Percentiles rank a stretch among this genome's conserved stretches.
phyloP scores from a whole-genome alignment of 2,888 invertebrate genomes.

The Microctonus hyperodae region DNA sequence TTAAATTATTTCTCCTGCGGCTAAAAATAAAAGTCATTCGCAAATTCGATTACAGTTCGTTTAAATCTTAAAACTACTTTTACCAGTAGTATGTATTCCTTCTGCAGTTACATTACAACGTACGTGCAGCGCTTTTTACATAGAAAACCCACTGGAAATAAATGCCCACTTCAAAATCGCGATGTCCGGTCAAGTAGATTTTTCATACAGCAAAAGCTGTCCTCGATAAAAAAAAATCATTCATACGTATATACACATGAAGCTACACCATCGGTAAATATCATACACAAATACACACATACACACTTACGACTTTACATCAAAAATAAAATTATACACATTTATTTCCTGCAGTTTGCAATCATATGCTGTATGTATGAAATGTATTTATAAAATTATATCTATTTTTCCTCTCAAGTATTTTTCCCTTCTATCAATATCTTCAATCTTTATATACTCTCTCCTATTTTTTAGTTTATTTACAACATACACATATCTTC shows the following conservation, averaged over 20 bases:
- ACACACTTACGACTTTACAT: too few species aligned
- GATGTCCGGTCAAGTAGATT: not conserved
- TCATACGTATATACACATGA: not conserved
- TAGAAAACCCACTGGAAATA: not conserved
- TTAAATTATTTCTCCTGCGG: too few species aligned
- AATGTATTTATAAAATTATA: too few species aligned
- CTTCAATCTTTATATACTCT: not conserved
- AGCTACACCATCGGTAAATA: not conserved
- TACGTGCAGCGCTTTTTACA: not conserved
- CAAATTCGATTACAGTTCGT: too few species aligned
- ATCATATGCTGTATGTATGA: too few species aligned
- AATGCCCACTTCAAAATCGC: not conserved
- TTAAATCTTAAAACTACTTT: too few species aligned
- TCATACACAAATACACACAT: too few species aligned
- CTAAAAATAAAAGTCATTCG: too few species aligned
- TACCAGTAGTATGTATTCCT: too few species aligned
- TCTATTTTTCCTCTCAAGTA: not conserved
- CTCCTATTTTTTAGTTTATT: not conserved
- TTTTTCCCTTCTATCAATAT: not conserved
- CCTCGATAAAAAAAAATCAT: not conserved
- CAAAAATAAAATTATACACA: too few species aligned
- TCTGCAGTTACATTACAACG: too few species aligned
- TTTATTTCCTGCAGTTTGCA: too few species aligned
- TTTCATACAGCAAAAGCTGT: not conserved
- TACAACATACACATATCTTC: not conserved